Conservation (phyloP, 2,888 invertebrate species). For the Pseudococcus viburni region DNA sequence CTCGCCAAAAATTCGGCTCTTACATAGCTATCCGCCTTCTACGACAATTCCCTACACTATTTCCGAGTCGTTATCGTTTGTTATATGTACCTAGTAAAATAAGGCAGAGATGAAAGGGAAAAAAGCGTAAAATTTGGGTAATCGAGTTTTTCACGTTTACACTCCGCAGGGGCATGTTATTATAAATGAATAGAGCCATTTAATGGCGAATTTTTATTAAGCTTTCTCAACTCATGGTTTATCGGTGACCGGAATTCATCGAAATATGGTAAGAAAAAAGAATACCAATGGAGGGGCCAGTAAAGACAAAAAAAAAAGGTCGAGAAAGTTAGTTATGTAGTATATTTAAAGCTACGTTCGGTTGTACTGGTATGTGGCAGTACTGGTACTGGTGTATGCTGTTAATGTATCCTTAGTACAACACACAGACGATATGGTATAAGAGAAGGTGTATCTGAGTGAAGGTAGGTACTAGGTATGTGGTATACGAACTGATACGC, state of each 20-base stretch:
- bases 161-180: neutral
- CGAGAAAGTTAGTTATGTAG: neutral
- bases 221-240: neutral
- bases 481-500: neutral
- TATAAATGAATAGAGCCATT: neutral
- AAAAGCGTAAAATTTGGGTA: conserved; percentile 28
- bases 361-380: conserved; percentile 22
- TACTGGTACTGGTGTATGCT: neutral
- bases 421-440: neutral
- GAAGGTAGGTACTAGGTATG: neutral
- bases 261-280: neutral
- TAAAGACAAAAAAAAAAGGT: neutral
- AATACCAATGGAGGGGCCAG: neutral
- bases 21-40: too few species aligned
- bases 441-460: neutral
- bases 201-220: conserved; percentile 17
- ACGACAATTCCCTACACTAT: neutral
- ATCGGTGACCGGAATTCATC: neutral
- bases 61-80: neutral
- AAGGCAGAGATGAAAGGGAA: neutral
- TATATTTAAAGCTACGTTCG: neutral
- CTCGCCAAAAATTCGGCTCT: too few species aligned
- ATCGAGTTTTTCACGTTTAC: conserved; percentile 48
- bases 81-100: neutral
- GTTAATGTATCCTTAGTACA: neutral